phyloP scores from a whole-genome alignment of 2,888 invertebrate genomes.

The Pseudococcus jackbeardsleyi region DNA sequence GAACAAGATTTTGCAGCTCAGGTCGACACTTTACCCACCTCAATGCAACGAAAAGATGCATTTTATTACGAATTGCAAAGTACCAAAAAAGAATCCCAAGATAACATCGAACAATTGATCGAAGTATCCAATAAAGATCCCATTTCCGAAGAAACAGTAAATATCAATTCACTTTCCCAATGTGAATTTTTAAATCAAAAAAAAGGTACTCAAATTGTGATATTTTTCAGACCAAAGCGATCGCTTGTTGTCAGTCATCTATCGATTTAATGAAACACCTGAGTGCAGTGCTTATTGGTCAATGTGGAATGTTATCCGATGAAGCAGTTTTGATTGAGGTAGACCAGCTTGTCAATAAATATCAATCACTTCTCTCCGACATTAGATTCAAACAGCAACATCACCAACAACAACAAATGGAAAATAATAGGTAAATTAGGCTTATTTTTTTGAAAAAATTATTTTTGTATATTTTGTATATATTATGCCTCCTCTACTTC shows the following conservation, averaged over 20 bases:
- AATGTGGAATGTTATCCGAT: slow-evolving; percentile 73
- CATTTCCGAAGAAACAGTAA: slow-evolving; percentile 56
- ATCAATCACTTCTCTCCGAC: slow-evolving; percentile 75
- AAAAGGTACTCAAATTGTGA: background rate
- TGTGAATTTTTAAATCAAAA: background rate
- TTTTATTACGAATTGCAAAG: slow-evolving; percentile 82
- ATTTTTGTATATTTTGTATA: slow-evolving; percentile 15
- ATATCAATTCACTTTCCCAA: background rate
- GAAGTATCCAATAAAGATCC: slow-evolving; percentile 66
- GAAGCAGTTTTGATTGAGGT: slow-evolving; percentile 67
- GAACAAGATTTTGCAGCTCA: slow-evolving; percentile 85
- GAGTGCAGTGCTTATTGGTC: slow-evolving; percentile 80
- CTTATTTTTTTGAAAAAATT: background rate
- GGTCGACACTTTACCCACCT: slow-evolving; percentile 79
- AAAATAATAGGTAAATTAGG: slow-evolving; percentile 52
- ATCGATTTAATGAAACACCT: slow-evolving; percentile 86
- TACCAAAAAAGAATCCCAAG: slow-evolving; percentile 80
- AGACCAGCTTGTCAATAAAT: slow-evolving; percentile 72
- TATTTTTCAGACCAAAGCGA: slow-evolving; percentile 75
- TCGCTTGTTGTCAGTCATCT: slow-evolving; percentile 84
- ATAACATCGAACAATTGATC: slow-evolving; percentile 78
- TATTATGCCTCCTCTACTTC: background rate
- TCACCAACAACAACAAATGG: slow-evolving; percentile 60
- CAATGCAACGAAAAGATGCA: slow-evolving; percentile 76
- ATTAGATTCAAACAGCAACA: slow-evolving; percentile 75